Percentiles rank a stretch among this genome's conserved stretches.
phyloP scores from a whole-genome alignment of 1,140 invertebrate species.

The Hyposmocoma kahamanoa region DNA sequence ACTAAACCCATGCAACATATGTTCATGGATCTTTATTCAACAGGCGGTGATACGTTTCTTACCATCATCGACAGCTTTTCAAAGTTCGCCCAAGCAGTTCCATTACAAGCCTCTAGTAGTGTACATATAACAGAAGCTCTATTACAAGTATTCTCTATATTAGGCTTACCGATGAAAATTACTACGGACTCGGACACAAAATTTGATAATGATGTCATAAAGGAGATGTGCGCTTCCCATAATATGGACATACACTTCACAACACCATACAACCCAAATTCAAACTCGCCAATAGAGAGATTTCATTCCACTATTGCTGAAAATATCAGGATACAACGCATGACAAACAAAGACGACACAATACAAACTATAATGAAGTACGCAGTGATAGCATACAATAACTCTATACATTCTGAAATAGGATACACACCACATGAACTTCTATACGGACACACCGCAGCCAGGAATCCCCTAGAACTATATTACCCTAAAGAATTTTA shows the following conservation, averaged over 20 bases:
- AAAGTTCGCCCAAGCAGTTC: conserved; percentile 6
- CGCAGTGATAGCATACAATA: conserved; percentile 26
- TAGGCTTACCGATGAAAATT: conserved; percentile 3
- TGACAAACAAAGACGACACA: conserved; percentile 18
- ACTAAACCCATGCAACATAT: conserved; percentile 9
- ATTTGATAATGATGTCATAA: conserved; percentile 25
- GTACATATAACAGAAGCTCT: conserved; percentile 3
- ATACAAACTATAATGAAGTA: conserved; percentile 19
- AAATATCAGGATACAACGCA: conserved; percentile 33
- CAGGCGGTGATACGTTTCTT: conserved; percentile 3
- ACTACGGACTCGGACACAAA: conserved; percentile 20
- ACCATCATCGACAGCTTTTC: conserved; percentile 8
- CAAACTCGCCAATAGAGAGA: conserved; percentile 35
- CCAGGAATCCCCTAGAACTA: conserved; percentile 5
- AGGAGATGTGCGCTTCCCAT: conserved; percentile 25
- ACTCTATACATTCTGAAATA: conserved; percentile 19
- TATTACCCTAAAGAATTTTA: conserved; percentile 6
- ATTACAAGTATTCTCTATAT: background rate
- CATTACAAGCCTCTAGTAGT: conserved; percentile 4
- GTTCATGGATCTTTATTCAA: conserved; percentile 6
- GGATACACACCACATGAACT: conserved; percentile 17
- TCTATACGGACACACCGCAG: conserved; percentile 18
- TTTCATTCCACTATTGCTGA: conserved; percentile 25
- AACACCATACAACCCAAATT: conserved; percentile 33
- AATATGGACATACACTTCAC: conserved; percentile 40